Conservation (phyloP, 2,888 invertebrate species). For the Nasonovia ribisnigri region DNA sequence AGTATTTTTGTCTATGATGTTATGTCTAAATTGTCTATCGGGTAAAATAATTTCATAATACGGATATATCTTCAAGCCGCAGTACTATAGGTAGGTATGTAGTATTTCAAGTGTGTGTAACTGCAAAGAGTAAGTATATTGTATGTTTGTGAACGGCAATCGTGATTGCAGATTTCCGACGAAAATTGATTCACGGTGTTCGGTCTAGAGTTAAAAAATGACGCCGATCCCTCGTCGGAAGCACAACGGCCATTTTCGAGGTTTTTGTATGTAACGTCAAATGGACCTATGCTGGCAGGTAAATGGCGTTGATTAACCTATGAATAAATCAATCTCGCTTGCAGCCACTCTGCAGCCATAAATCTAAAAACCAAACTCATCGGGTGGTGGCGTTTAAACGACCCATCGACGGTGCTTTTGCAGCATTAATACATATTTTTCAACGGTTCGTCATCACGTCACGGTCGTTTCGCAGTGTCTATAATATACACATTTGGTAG, state of each 20-base stretch:
- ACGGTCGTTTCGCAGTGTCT: background rate
- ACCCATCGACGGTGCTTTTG: background rate
- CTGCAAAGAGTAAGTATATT: background rate
- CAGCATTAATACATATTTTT: background rate
- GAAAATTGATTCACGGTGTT: background rate
- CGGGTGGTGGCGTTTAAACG: too few relatives aligned
- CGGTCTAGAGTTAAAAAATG: background rate
- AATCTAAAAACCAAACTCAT: background rate
- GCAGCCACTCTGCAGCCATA: background rate
- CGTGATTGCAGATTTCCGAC: background rate
- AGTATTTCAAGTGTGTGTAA: background rate
- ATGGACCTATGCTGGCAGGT: background rate
- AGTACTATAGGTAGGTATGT: background rate
- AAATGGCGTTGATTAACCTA: slow-evolving; percentile 31
- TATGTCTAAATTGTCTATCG: too few relatives aligned
- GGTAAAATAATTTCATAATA: background rate
- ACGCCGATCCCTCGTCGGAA: background rate
- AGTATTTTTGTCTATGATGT: background rate
- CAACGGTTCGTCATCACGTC: background rate
- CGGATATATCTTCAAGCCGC: background rate
- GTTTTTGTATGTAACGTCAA: background rate
- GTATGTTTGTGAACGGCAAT: background rate
- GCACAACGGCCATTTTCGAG: background rate
- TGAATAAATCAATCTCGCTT: slow-evolving; percentile 24
- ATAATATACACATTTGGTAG: background rate